Evolutionary conservation across 2,888 invertebrate genomes (phyloP).

Genomic region (Leucoma salicis): DNA sequence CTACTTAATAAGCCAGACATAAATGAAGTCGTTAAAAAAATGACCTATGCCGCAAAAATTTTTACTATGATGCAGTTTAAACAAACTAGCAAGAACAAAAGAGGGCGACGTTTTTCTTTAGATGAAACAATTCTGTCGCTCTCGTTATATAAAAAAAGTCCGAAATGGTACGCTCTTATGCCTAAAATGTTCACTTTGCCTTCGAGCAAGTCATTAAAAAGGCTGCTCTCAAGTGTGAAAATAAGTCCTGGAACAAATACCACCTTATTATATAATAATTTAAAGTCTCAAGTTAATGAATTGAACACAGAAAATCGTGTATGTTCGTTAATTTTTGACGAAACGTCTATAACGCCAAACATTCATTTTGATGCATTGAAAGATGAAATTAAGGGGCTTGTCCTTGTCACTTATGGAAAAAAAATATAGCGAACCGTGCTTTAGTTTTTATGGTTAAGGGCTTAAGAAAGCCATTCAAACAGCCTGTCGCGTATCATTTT

Average conservation of each 20-base stretch:
- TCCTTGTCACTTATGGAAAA: neutral
- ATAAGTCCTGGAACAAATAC: neutral
- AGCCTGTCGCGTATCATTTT: conserved; percentile 35
- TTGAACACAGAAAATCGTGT: neutral
- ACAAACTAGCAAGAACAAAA: neutral
- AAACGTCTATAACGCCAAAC: conserved; percentile 5
- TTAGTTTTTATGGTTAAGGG: conserved; percentile 34
- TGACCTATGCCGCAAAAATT: neutral
- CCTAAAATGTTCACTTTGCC: conserved; percentile 3
- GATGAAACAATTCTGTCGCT: neutral
- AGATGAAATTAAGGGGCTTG: neutral
- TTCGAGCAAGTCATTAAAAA: neutral
- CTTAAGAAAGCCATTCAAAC: conserved; percentile 23
- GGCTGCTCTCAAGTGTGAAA: neutral
- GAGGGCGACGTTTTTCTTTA: neutral
- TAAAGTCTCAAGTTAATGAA: neutral
- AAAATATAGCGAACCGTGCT: conserved; percentile 17
- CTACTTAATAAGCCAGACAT: no score
- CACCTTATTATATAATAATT: neutral
- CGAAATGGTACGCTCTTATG: neutral
- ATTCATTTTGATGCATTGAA: neutral
- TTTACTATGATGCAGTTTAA: conserved; percentile 1
- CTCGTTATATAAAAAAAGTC: conserved; percentile 1
- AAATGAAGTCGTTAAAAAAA: no score
- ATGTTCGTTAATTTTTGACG: conserved; percentile 4